phyloP scores from a whole-genome alignment of 2,888 invertebrate genomes.

The Neoscelio sp. region DNA sequence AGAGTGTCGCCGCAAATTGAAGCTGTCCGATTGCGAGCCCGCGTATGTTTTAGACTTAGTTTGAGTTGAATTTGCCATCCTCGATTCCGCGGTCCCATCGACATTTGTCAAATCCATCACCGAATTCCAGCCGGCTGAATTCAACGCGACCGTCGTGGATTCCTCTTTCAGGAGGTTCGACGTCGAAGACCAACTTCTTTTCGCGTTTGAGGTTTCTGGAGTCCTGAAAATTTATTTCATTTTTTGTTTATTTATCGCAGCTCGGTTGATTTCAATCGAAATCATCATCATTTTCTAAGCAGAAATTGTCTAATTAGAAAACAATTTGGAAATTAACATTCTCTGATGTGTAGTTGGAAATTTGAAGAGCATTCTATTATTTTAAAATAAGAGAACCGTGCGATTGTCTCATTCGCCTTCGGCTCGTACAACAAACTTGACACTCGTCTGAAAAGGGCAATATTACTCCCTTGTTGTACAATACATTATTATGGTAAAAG shows the following conservation, averaged over 20 bases:
- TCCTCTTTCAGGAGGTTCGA: constrained; percentile 86
- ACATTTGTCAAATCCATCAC: constrained; percentile 89
- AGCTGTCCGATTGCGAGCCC: constrained; percentile 75
- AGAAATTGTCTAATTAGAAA: no score
- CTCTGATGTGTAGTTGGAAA: no score
- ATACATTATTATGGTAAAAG: no score
- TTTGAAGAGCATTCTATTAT: no score
- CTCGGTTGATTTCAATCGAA: no score
- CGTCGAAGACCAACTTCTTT: constrained; percentile 91
- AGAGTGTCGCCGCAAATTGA: constrained; percentile 74
- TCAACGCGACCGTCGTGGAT: constrained; percentile 60
- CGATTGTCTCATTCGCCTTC: no score
- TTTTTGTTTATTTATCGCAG: constrained; percentile 1
- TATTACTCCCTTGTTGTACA: no score
- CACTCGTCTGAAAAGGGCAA: no score
- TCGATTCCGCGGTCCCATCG: constrained; percentile 49
- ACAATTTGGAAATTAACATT: no score
- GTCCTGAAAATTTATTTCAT: constrained; percentile 55
- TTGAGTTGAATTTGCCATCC: constrained; percentile 17
- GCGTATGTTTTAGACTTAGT: constrained; percentile 71
- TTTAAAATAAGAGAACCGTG: no score
- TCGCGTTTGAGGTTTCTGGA: constrained; percentile 81
- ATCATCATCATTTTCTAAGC: no score
- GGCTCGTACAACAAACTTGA: no score
- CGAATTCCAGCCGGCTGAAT: constrained; percentile 87